Percentiles rank a stretch among this genome's conserved stretches.
Evolutionary conservation across 2,113 vertebrate genomes (phyloP).

Genomic region (Bagarius yarrelli): DNA sequence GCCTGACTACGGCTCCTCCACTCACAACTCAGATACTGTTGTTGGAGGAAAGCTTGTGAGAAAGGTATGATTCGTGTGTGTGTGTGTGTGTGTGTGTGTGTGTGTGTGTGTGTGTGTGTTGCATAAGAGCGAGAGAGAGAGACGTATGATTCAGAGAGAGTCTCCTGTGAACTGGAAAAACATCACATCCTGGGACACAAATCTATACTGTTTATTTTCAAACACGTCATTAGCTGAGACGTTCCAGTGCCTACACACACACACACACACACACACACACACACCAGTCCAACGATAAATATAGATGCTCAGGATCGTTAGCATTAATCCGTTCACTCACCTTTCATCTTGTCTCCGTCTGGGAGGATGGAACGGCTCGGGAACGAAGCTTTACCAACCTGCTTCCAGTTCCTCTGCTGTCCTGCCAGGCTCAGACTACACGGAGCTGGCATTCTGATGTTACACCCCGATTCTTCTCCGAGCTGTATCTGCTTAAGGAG

Average conservation of each 20-base stretch:
- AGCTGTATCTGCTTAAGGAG: conserved; percentile 72
- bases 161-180: not conserved
- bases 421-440: conserved; percentile 40
- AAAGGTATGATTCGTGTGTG: not conserved
- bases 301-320: not conserved
- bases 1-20: conserved; percentile 34
- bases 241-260: too few relatives aligned
- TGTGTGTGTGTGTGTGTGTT: not conserved
- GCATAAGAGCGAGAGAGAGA: conserved; percentile 6
- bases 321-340: conserved; percentile 33
- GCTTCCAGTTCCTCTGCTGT: conserved; percentile 40
- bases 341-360: conserved; percentile 41
- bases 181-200: not conserved
- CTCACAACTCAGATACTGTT: not conserved
- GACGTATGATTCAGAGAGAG: conserved; percentile 2
- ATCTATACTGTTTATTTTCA: not conserved
- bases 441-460: conserved; percentile 72
- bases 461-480: conserved; percentile 44
- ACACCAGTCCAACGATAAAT: too few relatives aligned
- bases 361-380: conserved; percentile 23
- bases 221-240: not conserved
- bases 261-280: too few relatives aligned
- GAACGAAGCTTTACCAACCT: conserved; percentile 18
- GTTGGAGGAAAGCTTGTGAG: not conserved
- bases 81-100: not conserved